Percentiles rank a stretch among this genome's conserved stretches.
These are phyloP conservation scores for Leptinotarsa defecta DNA, from an alignment of 1,140 invertebrate species.

Conservation along the genomic window DNA sequence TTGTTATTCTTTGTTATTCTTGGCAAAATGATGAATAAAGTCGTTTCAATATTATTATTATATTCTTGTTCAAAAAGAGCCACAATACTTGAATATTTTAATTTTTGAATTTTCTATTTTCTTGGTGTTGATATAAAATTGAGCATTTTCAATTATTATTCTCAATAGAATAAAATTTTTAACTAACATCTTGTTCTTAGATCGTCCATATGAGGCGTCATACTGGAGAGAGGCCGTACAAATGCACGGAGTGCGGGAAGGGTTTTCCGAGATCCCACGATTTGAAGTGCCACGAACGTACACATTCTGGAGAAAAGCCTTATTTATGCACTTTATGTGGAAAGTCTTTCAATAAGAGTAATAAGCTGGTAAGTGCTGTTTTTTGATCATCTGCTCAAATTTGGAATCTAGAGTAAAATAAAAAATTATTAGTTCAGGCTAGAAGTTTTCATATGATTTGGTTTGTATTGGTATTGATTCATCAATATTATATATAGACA, in stretches of 20 bases:
- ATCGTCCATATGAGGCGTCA: conserved; percentile 65
- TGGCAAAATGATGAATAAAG: too few species aligned
- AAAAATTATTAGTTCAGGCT: too few species aligned
- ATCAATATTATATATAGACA: too few species aligned
- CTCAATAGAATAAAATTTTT: background rate
- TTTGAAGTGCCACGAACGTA: conserved; percentile 64
- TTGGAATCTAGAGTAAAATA: too few species aligned
- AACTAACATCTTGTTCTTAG: conserved; percentile 39
- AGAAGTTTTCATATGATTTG: too few species aligned
- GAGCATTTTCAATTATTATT: background rate
- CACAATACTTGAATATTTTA: too few species aligned
- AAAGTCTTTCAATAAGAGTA: conserved; percentile 56
- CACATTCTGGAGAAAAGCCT: conserved; percentile 63
- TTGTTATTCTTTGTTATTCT: too few species aligned
- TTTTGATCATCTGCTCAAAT: background rate
- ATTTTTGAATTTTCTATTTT: too few species aligned
- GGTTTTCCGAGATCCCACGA: conserved; percentile 69
- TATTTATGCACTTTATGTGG: conserved; percentile 64
- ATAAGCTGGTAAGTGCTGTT: conserved; percentile 52
- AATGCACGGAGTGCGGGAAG: conserved; percentile 67
- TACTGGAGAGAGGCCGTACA: conserved; percentile 63
- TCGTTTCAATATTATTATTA: too few species aligned
- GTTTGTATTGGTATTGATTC: too few species aligned
- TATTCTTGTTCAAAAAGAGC: too few species aligned
- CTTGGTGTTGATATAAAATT: background rate